These are phyloP conservation scores for Mystacides longicornis DNA, from an alignment of 2,888 invertebrate species.

Conservation along the genomic window DNA sequence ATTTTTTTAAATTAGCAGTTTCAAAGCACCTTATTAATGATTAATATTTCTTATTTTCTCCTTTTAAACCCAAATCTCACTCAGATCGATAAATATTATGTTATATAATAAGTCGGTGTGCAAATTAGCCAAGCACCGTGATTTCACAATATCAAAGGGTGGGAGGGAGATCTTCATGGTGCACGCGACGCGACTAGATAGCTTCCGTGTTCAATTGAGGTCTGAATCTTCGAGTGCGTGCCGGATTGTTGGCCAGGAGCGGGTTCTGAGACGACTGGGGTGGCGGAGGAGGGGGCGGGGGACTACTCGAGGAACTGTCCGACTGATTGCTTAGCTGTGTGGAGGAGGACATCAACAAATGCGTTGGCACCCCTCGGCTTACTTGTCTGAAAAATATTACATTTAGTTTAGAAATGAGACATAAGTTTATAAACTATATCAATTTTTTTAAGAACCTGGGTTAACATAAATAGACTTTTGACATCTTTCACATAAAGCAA, in stretches of 20 bases:
- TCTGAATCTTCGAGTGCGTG: constrained; percentile 41
- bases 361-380: constrained; percentile 44
- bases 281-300: constrained; percentile 26
- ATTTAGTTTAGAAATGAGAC: too few species aligned
- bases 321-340: constrained; percentile 26
- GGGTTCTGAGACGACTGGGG: constrained; percentile 26
- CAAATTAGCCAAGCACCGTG: not conserved
- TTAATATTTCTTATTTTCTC: not conserved
- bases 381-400: constrained; percentile 30
- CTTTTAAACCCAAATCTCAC: not conserved
- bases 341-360: constrained; percentile 37
- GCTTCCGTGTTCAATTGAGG: constrained; percentile 29
- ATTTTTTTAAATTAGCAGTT: too few species aligned
- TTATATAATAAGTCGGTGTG: not conserved
- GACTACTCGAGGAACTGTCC: constrained; percentile 31
- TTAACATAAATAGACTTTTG: too few species aligned
- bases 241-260: constrained; percentile 36
- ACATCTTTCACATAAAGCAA: too few species aligned
- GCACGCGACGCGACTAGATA: not conserved
- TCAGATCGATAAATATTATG: not conserved
- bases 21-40: constrained; percentile 1
- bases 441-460: too few species aligned
- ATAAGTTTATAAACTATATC: too few species aligned
- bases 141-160: not conserved
- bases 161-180: not conserved